Evolutionary conservation across 2,113 vertebrate species (phyloP).

Genomic region (Leuciscus idus): DNA sequence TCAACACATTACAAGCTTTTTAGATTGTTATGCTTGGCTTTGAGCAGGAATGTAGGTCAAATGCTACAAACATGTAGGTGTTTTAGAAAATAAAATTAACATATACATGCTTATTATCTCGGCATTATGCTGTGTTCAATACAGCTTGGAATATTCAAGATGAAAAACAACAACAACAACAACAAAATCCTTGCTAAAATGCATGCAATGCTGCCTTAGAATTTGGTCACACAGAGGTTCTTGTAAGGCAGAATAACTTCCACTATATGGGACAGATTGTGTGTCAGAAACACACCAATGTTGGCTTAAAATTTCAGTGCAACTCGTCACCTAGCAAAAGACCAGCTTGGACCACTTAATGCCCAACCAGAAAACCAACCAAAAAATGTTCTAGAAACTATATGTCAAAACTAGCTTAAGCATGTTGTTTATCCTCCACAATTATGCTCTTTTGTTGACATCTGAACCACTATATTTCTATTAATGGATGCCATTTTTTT

Average conservation of each 20-base stretch:
- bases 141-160: neutral
- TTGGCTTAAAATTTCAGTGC: neutral
- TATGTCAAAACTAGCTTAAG: neutral
- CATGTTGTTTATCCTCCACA: neutral
- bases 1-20: neutral
- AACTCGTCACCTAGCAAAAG: neutral
- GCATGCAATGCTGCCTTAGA: neutral
- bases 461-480: neutral
- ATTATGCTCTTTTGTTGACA: neutral
- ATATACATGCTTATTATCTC: neutral
- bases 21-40: neutral
- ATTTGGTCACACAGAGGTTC: neutral
- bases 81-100: neutral
- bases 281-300: neutral
- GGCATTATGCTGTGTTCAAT: neutral
- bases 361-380: neutral
- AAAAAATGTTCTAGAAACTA: neutral
- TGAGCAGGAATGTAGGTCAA: conserved; percentile 18
- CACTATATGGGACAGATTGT: neutral
- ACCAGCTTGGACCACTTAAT: neutral
- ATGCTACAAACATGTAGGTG: neutral
- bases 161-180: neutral
- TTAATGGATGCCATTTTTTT: too few relatives aligned
- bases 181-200: neutral
- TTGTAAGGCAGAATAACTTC: neutral